Evolutionary conservation across 2,888 invertebrate species (phyloP), one percentile per base, ranked within the genome.

Genomic region (Hoplodrina blanda): DNA sequence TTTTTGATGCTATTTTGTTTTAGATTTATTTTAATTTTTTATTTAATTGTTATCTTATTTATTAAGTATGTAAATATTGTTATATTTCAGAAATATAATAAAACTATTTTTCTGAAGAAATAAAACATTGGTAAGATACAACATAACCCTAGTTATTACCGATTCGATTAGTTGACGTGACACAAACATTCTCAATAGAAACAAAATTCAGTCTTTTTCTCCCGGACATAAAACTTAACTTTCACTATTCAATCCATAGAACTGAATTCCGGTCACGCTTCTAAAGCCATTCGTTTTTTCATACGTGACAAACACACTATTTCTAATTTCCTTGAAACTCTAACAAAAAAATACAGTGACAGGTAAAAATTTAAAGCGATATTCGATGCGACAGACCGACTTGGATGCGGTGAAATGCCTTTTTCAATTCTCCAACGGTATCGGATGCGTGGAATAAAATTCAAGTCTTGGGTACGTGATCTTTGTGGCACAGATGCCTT

Each of bases 391-490:
- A 81, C 75, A 59, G 50, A 62, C 56, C 64, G 78, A 53, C 73
- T 74, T 72, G 61, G 70, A 81, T 83, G 84, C 85, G 78, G 78
- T 76, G 82, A 87, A 85, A 87, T 87, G 82, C 87, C 86, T 83
- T 89, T 90, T 91, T 87, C 87, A 89, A 90, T 89, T 88, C 83
- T 78, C 55, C 46, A 61, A 69, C 73, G 83, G 85, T 84, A 88
- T 87, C 86, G 87, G 87, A 88, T 89, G 89, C 90, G 88, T 90
- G 86, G 85, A 90, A 91, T 90, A 90, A 91, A 91, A 91, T 91
- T 90, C 87, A 88, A 88, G 85, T 88, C 85, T 83, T 69, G 30
- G 70, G 80, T 73, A 87, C 89, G 90, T 91, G 90, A 82, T 86
- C 87, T 88, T 85, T 87, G 86, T 83, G 82, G 80, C 86, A 83